Evolutionary conservation across 2,888 invertebrate genomes (phyloP).

Genomic region (Eupithecia inturbata): DNA sequence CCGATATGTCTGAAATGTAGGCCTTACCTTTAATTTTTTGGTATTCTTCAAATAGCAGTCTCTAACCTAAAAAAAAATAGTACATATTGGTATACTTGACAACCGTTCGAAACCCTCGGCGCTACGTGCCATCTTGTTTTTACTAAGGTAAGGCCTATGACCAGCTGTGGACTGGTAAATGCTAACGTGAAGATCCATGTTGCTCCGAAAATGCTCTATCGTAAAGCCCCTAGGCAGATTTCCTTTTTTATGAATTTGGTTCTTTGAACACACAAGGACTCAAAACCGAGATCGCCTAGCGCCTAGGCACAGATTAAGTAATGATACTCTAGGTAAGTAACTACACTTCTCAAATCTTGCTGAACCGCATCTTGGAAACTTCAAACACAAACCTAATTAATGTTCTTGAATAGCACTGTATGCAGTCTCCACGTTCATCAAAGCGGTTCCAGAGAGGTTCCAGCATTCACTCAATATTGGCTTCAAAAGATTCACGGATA

Average conservation of each 20-base stretch:
- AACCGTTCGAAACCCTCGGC: too few relatives aligned
- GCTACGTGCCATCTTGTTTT: too few relatives aligned
- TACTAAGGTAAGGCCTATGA: too few relatives aligned
- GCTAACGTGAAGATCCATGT: too few relatives aligned
- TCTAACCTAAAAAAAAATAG: too few relatives aligned
- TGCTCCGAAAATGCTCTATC: too few relatives aligned
- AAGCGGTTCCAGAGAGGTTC: constrained; percentile 11
- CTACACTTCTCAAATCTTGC: not conserved
- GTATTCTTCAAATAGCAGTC: too few relatives aligned
- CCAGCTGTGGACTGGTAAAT: too few relatives aligned
- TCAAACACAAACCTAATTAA: constrained; percentile 30
- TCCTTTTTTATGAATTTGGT: not conserved
- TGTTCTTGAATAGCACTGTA: constrained; percentile 23
- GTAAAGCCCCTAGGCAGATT: not conserved
- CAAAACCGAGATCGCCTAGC: not conserved
- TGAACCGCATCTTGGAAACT: constrained; percentile 7
- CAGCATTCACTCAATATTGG: not conserved
- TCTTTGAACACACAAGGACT: not conserved
- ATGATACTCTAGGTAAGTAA: not conserved
- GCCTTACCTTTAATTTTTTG: too few relatives aligned
- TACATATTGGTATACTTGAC: too few relatives aligned
- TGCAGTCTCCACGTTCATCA: constrained; percentile 21
- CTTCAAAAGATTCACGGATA: not conserved
- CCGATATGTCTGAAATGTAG: too few relatives aligned
- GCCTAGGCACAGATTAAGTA: too few relatives aligned